phyloP scores from a whole-genome alignment of 2,113 vertebrate species.

The Cyanoramphus novaezelandiae region DNA sequence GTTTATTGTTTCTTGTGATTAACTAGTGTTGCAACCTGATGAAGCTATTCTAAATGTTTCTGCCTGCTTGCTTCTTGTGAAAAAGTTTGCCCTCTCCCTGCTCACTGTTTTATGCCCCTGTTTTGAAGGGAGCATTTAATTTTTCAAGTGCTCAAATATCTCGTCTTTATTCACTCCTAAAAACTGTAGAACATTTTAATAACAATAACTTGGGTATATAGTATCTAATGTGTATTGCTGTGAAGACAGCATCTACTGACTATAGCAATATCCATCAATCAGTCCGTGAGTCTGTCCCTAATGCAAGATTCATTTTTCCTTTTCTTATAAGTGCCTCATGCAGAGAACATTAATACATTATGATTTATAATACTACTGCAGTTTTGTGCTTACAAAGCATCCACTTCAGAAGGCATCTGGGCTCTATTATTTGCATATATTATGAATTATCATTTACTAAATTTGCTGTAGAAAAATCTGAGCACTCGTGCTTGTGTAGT shows the following conservation, averaged over 20 bases:
- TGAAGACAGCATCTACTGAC: constrained; percentile 7
- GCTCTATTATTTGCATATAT: constrained; percentile 2
- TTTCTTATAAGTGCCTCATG: constrained; percentile 5
- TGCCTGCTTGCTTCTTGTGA: neutral
- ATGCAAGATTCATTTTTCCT: constrained; percentile 43
- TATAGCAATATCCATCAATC: constrained; percentile 20
- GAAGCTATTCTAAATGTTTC: neutral
- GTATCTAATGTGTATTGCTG: neutral
- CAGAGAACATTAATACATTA: constrained; percentile 21
- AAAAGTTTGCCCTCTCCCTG: neutral
- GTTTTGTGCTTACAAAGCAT: constrained; percentile 40
- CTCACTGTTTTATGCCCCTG: neutral
- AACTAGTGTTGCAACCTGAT: neutral
- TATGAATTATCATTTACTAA: constrained; percentile 9
- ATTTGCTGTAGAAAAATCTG: neutral
- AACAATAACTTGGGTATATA: neutral
- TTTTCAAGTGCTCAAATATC: neutral
- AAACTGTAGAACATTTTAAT: neutral
- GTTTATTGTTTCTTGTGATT: neutral
- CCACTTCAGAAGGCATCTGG: constrained; percentile 13
- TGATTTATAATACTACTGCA: constrained; percentile 14
- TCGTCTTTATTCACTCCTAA: neutral
- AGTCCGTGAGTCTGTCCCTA: constrained; percentile 3
- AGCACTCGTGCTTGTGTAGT: neutral
- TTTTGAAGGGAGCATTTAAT: neutral